Evolutionary conservation across 2,888 invertebrate species (phyloP).

Genomic region (Bruchidius siliquastri): DNA sequence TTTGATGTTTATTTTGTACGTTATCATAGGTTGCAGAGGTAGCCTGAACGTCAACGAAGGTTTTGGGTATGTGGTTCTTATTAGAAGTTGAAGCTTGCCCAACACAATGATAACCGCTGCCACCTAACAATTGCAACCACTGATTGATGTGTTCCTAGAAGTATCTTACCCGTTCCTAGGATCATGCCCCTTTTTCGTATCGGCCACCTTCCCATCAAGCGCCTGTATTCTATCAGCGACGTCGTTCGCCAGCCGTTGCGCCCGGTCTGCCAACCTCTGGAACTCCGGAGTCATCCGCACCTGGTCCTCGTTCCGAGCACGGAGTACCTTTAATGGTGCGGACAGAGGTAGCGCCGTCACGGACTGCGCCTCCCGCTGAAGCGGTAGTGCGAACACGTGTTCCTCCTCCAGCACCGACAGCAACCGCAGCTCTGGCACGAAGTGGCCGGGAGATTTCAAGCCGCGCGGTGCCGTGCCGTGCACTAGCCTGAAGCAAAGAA

Average conservation of each 20-base stretch:
- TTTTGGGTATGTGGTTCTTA: no score
- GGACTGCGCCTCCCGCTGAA: slow-evolving; percentile 74
- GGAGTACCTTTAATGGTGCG: slow-evolving; percentile 79
- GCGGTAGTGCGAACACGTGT: slow-evolving; percentile 75
- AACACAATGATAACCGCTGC: no score
- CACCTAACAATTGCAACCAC: no score
- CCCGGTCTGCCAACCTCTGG: slow-evolving; percentile 71
- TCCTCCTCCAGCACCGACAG: slow-evolving; percentile 83
- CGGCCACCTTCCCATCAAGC: slow-evolving; percentile 74
- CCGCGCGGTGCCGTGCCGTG: slow-evolving; percentile 86
- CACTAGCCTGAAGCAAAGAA: slow-evolving; percentile 60
- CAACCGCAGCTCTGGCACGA: slow-evolving; percentile 74
- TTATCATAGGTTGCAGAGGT: no score
- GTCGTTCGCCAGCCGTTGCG: slow-evolving; percentile 66
- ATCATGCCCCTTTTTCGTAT: slow-evolving; percentile 47
- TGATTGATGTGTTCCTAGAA: no score
- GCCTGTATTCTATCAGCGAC: slow-evolving; percentile 77
- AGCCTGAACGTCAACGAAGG: no score
- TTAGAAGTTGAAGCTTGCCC: no score
- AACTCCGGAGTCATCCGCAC: slow-evolving; percentile 65
- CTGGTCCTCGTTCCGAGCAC: slow-evolving; percentile 77
- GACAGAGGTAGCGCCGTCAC: slow-evolving; percentile 80
- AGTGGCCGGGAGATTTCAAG: slow-evolving; percentile 74
- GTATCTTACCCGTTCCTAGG: slow-evolving; percentile 53
- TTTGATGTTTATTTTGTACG: no score